Base-by-base conservation (phyloP, 1,140 invertebrate species). In the Pseudobourletiella spinata region DNA sequence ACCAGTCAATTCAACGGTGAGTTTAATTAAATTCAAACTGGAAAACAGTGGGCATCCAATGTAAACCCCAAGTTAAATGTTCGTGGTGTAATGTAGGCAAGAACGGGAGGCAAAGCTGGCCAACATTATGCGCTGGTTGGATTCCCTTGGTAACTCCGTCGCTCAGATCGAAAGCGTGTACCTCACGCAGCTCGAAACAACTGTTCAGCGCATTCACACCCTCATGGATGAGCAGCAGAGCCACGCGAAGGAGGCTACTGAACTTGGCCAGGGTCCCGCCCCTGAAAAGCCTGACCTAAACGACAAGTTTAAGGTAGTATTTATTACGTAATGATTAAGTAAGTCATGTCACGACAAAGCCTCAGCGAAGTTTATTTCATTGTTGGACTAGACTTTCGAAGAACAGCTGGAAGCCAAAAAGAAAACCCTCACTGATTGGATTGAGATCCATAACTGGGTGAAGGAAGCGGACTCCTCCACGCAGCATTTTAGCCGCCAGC, bases 51-150 rank as follows among this genome's bases (percentile, higher is more conserved):
- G n/a, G n/a, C n/a, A n/a, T n/a, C n/a, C n/a, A n/a, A n/a, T n/a
- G n/a, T n/a, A n/a, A n/a, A n/a, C n/a, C n/a, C n/a, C n/a, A n/a
- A n/a, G n/a, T n/a, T n/a, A n/a, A n/a, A n/a, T n/a, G n/a, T n/a
- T n/a, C n/a, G n/a, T n/a, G n/a, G n/a, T n/a, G n/a, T n/a, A n/a
- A n/a, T n/a, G n/a, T n/a, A n/a, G n/a, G 67, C 87, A 93, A 78
- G 90, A 95, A 72, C 89, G 94, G 67, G 83, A 88, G 69, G 83
- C 84, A 24, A 87, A 87, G 72, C 77, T 95, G 48, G 80, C 83
- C 14, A 84, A 86, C 65, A 89, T 95, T 71, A 83, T 86, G 50
- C 86, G 85, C 54, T 94, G 89, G 89, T 83, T 95, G 75, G 85
- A 86, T 44, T 81, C 85, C 57, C 79, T 91, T 46, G 80, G 84